phyloP scores from a whole-genome alignment of 2,113 vertebrate species.

The Poecile atricapillus region DNA sequence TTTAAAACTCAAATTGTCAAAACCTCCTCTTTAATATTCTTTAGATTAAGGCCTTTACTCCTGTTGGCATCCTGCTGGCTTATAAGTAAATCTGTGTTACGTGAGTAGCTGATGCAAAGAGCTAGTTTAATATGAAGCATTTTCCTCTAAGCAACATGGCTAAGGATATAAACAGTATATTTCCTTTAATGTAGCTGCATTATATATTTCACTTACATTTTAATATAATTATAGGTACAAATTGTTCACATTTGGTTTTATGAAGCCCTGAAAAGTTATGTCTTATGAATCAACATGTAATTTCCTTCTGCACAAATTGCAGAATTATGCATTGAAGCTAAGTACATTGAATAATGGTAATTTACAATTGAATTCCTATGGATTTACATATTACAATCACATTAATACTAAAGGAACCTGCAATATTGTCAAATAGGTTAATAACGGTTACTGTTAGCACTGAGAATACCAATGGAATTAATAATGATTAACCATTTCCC shows the following conservation, averaged over 20 bases:
- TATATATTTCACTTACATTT: slow-evolving; percentile 22
- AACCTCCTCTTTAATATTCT: neutral
- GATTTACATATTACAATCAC: slow-evolving; percentile 51
- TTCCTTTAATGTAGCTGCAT: neutral
- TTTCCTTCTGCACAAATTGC: slow-evolving; percentile 48
- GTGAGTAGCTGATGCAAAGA: neutral
- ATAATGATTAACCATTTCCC: slow-evolving; percentile 32
- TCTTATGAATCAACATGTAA: slow-evolving; percentile 52
- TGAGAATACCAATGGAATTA: slow-evolving; percentile 11
- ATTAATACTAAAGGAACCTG: slow-evolving; percentile 43
- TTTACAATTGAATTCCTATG: slow-evolving; percentile 50
- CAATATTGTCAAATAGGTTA: slow-evolving; percentile 47
- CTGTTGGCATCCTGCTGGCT: neutral
- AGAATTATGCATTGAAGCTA: slow-evolving; percentile 40
- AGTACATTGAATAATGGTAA: slow-evolving; percentile 35
- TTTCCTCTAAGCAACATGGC: neutral
- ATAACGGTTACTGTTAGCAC: slow-evolving; percentile 29
- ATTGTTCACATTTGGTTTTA: slow-evolving; percentile 42
- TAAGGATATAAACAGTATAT: neutral
- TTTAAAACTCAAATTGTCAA: neutral
- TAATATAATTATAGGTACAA: slow-evolving; percentile 44
- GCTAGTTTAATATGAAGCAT: neutral
- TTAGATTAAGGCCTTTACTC: neutral
- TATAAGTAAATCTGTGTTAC: neutral
- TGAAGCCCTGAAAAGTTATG: slow-evolving; percentile 24